phyloP scores from a whole-genome alignment of 2,888 invertebrate species.

The Spatulosminthurus flaviceps region DNA sequence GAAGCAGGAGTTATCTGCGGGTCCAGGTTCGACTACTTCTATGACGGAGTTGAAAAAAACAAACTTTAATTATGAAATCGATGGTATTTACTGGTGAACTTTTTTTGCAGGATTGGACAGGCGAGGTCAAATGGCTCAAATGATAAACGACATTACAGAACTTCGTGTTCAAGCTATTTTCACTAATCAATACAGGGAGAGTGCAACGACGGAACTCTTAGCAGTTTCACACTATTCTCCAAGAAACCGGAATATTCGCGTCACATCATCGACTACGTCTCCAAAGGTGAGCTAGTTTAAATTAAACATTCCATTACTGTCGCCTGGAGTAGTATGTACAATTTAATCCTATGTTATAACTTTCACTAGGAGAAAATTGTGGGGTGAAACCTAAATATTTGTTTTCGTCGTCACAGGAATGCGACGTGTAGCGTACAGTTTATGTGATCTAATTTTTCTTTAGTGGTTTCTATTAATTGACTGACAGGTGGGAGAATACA shows the following conservation, averaged over 20 bases:
- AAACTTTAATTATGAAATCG: too few species aligned
- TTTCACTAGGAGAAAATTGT: too few species aligned
- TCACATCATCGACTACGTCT: conserved; percentile 83
- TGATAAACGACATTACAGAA: conserved; percentile 74
- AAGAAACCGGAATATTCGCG: conserved; percentile 82
- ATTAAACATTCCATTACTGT: too few species aligned
- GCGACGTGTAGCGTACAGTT: too few species aligned
- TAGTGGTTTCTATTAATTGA: neutral
- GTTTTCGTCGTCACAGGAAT: too few species aligned
- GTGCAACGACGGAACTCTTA: conserved; percentile 75
- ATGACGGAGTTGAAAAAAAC: neutral
- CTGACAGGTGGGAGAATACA: conserved; percentile 86
- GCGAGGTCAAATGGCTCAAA: conserved; percentile 71
- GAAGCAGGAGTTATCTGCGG: conserved; percentile 57
- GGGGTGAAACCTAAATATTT: too few species aligned
- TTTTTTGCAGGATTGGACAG: conserved; percentile 37
- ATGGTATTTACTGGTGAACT: neutral
- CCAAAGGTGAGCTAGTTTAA: conserved; percentile 71
- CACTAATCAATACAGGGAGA: conserved; percentile 68
- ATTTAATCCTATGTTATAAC: too few species aligned
- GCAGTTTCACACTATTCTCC: conserved; percentile 84
- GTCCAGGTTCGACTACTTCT: conserved; percentile 25
- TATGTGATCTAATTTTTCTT: neutral
- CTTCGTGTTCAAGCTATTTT: conserved; percentile 77
- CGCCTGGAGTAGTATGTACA: too few species aligned